Evolutionary conservation across 2,797 vertebrate species (phyloP).

Genomic region (Petrocephalus schoutedeni): DNA sequence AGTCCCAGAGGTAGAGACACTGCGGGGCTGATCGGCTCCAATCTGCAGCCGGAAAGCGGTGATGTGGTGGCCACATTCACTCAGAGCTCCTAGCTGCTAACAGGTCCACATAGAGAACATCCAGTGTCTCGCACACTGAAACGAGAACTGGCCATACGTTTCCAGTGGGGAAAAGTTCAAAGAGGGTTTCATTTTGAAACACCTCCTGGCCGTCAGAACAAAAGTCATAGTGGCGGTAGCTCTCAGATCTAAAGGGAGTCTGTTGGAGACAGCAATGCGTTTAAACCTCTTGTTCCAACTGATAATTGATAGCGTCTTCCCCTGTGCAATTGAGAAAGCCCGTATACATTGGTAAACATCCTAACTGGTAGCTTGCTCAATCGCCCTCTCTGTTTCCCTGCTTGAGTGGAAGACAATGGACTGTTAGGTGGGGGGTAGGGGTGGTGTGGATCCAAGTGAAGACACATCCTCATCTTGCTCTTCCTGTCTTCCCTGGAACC

Average conservation of each 20-base stretch:
- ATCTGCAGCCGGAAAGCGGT: neutral
- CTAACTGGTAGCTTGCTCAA: conserved; percentile 23
- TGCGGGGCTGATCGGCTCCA: neutral
- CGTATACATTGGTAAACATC: conserved; percentile 7
- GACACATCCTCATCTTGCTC: neutral
- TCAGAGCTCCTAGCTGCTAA: neutral
- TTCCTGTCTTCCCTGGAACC: neutral
- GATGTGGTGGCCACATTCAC: neutral
- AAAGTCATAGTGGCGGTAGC: neutral
- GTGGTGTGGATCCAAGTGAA: neutral
- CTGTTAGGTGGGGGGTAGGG: neutral
- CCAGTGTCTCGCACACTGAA: neutral
- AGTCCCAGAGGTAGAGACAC: neutral
- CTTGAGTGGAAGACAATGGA: neutral
- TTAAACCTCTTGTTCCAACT: conserved; percentile 5
- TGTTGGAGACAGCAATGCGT: neutral
- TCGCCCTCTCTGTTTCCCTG: neutral
- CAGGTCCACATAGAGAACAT: neutral
- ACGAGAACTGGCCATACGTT: neutral
- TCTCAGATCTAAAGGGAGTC: neutral
- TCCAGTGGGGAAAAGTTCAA: neutral
- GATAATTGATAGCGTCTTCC: conserved; percentile 8
- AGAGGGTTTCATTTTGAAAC: conserved; percentile 1
- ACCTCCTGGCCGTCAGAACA: neutral
- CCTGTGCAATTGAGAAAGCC: neutral